Evolutionary conservation across 2,797 vertebrate species (phyloP), one percentile per base, ranked within the genome.

Genomic region (Nothura maculosa): DNA sequence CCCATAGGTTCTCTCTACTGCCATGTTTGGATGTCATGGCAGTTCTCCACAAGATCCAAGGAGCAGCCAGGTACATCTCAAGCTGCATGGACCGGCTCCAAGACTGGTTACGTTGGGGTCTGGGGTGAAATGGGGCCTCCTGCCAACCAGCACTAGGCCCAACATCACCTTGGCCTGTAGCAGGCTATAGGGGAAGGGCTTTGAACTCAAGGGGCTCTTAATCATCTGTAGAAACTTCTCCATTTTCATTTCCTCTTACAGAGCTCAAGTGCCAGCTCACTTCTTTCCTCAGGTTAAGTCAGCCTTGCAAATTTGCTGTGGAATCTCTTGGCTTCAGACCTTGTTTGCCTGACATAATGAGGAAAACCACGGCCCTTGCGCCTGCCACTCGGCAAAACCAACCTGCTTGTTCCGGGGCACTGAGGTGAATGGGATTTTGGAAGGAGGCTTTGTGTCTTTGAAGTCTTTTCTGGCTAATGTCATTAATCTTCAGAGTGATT

Each of bases 381-480:
- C 80, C 67, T 67, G 83, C 50, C 81, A 40, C 69, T 90, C 67
- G 68, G 91, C 72, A 91, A 92, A 94, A 92, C 61, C 61, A 93
- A 77, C 61, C 68, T 86, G 16, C 78, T 89, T 92, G 90, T 47
- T 94, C 68, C 75, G 87, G 77, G 19, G 58, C 0, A 1, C 5
- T 58, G 81, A 83, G 34, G n/a, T 77, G 81, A 94, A 84, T 89
- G 55, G 86, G 86, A 87, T 94, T 96, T 88, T 85, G 64, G 72
- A 96, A 89, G 72, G 57, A 70, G 90, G 80, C 48, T 95, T 93
- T 90, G 79, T 94, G 78, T 84, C 83, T 94, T 95, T 96, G 93
- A 92, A 96, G 75, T 64, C 12, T 92, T 89, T 89, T 88, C 86
- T 92, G 76, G 64, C 54, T 92, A 96, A 85, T 90, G 85, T 81